phyloP scores from a whole-genome alignment of 2,888 invertebrate species.

The Amphimallon solstitiale region DNA sequence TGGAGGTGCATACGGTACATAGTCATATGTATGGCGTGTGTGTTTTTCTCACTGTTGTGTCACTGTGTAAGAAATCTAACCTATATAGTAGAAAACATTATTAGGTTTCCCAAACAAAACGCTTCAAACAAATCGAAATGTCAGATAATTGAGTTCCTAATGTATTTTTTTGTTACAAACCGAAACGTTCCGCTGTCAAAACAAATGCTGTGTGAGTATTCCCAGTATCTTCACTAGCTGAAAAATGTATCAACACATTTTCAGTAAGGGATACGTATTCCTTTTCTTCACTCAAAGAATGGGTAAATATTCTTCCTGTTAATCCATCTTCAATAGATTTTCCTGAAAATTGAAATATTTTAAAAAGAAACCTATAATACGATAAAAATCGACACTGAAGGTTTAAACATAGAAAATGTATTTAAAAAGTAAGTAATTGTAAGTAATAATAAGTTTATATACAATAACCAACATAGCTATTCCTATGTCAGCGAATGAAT shows the following conservation, averaged over 20 bases:
- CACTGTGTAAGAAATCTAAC: too few species aligned
- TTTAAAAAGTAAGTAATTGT: neutral
- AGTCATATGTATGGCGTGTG: too few species aligned
- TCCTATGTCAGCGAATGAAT: too few species aligned
- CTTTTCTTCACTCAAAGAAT: conserved; percentile 27
- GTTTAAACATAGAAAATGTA: neutral
- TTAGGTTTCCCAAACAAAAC: too few species aligned
- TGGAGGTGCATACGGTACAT: too few species aligned
- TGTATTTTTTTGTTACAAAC: conserved; percentile 22
- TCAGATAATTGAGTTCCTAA: neutral
- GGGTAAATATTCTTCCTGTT: conserved; percentile 41
- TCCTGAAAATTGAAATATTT: too few species aligned
- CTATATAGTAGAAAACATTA: too few species aligned
- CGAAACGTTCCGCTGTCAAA: conserved; percentile 34
- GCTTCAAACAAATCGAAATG: too few species aligned
- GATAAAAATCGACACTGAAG: neutral
- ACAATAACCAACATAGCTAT: too few species aligned
- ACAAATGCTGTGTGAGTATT: conserved; percentile 12
- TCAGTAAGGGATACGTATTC: conserved; percentile 37
- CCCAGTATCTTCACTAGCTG: conserved; percentile 3
- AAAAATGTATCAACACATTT: conserved; percentile 29
- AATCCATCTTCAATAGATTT: conserved; percentile 28
- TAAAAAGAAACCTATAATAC: too few species aligned
- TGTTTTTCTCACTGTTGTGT: too few species aligned
- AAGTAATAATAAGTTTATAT: too few species aligned